Conservation (phyloP, 2,888 invertebrate genomes). For the Aleiodes testaceus region DNA sequence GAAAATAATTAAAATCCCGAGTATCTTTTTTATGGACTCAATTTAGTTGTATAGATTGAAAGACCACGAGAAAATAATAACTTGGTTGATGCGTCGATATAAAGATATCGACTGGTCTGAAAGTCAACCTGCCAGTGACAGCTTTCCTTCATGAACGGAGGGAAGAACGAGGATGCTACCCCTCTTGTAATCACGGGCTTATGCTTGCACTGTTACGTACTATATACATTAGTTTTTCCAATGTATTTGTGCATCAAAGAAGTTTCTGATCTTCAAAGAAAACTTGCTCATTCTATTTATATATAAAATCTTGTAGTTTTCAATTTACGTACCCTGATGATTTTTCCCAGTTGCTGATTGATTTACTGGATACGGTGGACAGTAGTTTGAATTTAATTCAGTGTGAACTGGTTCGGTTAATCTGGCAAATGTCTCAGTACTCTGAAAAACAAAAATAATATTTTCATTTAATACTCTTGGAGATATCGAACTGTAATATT, state of each 20-base stretch:
- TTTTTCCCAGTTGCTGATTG: constrained; percentile 49
- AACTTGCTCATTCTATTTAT: constrained; percentile 9
- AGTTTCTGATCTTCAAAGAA: constrained; percentile 29
- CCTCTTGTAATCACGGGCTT: constrained; percentile 46
- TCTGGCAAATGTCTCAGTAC: constrained; percentile 59
- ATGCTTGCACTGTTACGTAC: constrained; percentile 36
- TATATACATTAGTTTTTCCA: constrained; percentile 21
- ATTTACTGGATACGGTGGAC: constrained; percentile 56
- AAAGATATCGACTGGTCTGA: constrained; percentile 65
- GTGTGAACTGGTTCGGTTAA: constrained; percentile 58
- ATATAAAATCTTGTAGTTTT: not conserved
- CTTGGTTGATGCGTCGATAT: constrained; percentile 63
- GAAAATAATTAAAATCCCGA: constrained; percentile 13
- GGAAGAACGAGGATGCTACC: constrained; percentile 51
- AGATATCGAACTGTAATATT: constrained; percentile 30
- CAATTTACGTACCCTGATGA: constrained; percentile 51
- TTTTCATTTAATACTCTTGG: not conserved
- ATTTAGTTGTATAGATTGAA: constrained; percentile 17
- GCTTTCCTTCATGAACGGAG: constrained; percentile 59
- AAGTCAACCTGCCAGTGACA: constrained; percentile 62
- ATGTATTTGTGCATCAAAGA: constrained; percentile 43
- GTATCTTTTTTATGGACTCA: not conserved
- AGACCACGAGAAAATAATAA: constrained; percentile 60
- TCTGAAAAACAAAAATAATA: constrained; percentile 59
- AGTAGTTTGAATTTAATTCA: constrained; percentile 54